A percentile compares a stretch with the other conserved stretches of the same genome.
These are phyloP conservation scores for Glyptemys insculpta DNA, from an alignment of 2,797 vertebrate genomes.

Conservation along the genomic window DNA sequence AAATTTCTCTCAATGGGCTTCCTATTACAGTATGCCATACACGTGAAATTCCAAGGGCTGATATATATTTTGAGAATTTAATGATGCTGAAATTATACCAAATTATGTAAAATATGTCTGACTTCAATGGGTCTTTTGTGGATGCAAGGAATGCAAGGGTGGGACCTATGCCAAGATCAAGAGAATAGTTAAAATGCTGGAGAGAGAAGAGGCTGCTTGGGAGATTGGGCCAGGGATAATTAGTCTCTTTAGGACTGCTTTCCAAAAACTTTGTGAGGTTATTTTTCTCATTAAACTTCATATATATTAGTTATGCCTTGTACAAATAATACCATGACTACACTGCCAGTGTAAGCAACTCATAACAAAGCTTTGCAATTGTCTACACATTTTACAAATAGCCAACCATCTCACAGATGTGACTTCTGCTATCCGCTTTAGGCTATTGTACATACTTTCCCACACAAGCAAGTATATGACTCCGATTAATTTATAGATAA, in stretches of 20 bases:
- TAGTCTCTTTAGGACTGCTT: neutral
- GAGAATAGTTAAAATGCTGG: neutral
- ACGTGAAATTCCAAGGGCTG: neutral
- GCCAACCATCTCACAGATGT: neutral
- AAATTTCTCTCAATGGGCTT: neutral
- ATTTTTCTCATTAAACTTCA: neutral
- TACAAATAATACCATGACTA: neutral
- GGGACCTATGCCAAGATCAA: neutral
- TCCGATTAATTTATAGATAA: slow-evolving; percentile 68
- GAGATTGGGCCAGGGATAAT: neutral
- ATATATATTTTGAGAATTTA: neutral
- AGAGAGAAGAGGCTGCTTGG: neutral
- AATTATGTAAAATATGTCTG: accelerated
- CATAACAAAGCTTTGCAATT: neutral
- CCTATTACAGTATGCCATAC: neutral
- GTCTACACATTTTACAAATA: neutral
- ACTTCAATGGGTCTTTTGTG: neutral
- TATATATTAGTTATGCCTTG: neutral
- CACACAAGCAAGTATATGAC: slow-evolving; percentile 26
- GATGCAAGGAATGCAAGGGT: neutral
- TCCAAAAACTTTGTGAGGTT: neutral
- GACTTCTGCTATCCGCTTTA: slow-evolving; percentile 17
- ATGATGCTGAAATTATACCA: neutral
- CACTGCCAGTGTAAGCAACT: neutral
- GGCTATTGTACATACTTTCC: slow-evolving; percentile 21